Evolutionary conservation across 2,888 invertebrate genomes (phyloP), one percentile per base, ranked within the genome.

Genomic region (Serrognathus titanus): DNA sequence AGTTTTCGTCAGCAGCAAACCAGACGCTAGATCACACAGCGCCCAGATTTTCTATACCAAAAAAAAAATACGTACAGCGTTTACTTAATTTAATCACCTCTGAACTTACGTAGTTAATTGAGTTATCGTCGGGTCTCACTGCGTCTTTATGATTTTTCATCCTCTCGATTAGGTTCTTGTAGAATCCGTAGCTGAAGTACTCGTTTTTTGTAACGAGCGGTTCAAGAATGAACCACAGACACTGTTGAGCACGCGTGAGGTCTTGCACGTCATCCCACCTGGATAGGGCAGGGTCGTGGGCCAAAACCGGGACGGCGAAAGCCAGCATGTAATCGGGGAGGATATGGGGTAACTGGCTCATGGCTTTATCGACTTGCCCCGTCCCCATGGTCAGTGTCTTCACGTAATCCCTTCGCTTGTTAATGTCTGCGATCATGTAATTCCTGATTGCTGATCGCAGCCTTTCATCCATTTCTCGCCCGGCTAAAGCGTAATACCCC

Each of bases 241-340:
- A 96, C 71, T 92, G 88, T 71, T 91, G 89, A 61, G 94, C 73
- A 68, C 82, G 81, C 78, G 89, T 88, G 53, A 97, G 82, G 69
- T 94, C 91, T 20, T 82, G 79, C 12, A 89, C 82, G 72, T 93
- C 90, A 69, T 89, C 86, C 78, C 89, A 85, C 63, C 85, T 82
- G 49, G 88, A 88, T 74, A 90, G 92, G 65, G 86, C 84, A 5
- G 94, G 91, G 78, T 95, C 92, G 76, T 97, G 96, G n/a, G 97
- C 91, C 57, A 98, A 82, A 51, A 98, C 86, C 48, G 97, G 94
- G 66, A 97, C 90, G n/a, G 95, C 92, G 79, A 97, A 97, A 64
- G 96, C 94, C 71, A 98, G 80, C 89, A 96, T 95, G 76, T 97
- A 97, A 80, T 98, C 98, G 52, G 98, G 97, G 78, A 97, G 81